Evolutionary conservation across 2,888 invertebrate species (phyloP), one percentile per base, ranked within the genome.

Genomic region (Catocala fraxini): DNA sequence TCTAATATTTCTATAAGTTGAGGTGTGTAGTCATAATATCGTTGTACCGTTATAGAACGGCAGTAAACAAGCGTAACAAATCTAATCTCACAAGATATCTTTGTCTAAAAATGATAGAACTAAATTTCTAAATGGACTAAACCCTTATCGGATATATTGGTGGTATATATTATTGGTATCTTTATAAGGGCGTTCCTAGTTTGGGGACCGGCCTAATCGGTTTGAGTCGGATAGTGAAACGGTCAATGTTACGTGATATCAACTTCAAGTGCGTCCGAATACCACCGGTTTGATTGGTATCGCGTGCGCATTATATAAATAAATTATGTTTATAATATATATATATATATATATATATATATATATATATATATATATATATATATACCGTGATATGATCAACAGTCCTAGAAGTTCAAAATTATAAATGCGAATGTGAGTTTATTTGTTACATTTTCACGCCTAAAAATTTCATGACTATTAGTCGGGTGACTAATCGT

Each of bases 211-310:
- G 13, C 52, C 47, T 47, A 46, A 53, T 59, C 52, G 41, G 13
- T 59, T 39, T 39, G 41, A 25, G 51, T 25, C 6, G 13, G 46
- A 46, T 49, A 56, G 39, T 35, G 51, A 45, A 52, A 59, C 48
- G 48, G 34, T 34, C 34, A 48, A 47, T 7, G 25, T 25, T 25
- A 34, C 25, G 34, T 11, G n/a, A 34, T 11, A n/a, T 34, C 11
- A 11, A 25, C 11, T 48, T 5, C 13, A 46, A 46, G 15, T 46
- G 15, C 11, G 46, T 48, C 12, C 34, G 33, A 11, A 34, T 48
- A n/a, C 48, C 33, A 34, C 25, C 48, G 10, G 48, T 48, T 47
- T 10, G 1, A 0, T 5, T 25, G n/a, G 34, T 48, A 3, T 34
- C 6, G 35, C 45, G 12, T 45, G 12, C 5, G 13, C 6, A 13